These are phyloP conservation scores for Pedionomus torquatus DNA, from an alignment of 2,113 vertebrate genomes.

Conservation along the genomic window DNA sequence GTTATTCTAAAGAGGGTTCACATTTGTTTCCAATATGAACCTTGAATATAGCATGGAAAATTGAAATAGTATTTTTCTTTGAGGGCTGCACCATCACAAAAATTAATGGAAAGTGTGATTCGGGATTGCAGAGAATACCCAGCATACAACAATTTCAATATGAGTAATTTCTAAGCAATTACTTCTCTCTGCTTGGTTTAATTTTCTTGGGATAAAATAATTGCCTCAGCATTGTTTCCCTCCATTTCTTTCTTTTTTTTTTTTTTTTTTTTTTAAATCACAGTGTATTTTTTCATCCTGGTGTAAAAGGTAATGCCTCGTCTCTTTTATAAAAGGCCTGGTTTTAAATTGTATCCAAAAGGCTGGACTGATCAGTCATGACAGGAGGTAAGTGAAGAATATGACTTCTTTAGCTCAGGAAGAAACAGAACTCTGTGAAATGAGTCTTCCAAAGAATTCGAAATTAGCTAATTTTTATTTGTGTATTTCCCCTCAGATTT, in stretches of 20 bases:
- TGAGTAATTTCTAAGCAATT: conserved; percentile 63
- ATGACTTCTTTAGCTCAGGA: neutral
- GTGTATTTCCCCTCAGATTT: neutral
- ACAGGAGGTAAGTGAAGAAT: conserved; percentile 1
- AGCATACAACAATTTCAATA: conserved; percentile 35
- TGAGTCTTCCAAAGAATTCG: neutral
- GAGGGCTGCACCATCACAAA: neutral
- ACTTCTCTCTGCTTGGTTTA: conserved; percentile 47
- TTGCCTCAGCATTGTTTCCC: neutral
- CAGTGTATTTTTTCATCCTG: neutral
- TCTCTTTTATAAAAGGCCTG: conserved; percentile 32
- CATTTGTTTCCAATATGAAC: conserved; percentile 79
- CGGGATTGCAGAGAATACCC: conserved; percentile 38
- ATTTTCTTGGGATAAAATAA: conserved; percentile 66
- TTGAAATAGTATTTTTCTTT: conserved; percentile 68
- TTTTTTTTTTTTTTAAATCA: neutral
- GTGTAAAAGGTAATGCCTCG: conserved; percentile 4
- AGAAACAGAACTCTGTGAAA: neutral
- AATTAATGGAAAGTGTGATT: conserved; percentile 63
- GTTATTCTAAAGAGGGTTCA: conserved; percentile 73
- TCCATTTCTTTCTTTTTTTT: neutral
- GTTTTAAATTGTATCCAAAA: conserved; percentile 17
- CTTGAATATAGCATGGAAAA: conserved; percentile 66
- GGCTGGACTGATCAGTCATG: neutral
- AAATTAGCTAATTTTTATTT: conserved; percentile 2